Evolutionary conservation across 1,140 invertebrate genomes (phyloP), one percentile per base, ranked within the genome.

Genomic region (Drosophila nigrodunni): DNA sequence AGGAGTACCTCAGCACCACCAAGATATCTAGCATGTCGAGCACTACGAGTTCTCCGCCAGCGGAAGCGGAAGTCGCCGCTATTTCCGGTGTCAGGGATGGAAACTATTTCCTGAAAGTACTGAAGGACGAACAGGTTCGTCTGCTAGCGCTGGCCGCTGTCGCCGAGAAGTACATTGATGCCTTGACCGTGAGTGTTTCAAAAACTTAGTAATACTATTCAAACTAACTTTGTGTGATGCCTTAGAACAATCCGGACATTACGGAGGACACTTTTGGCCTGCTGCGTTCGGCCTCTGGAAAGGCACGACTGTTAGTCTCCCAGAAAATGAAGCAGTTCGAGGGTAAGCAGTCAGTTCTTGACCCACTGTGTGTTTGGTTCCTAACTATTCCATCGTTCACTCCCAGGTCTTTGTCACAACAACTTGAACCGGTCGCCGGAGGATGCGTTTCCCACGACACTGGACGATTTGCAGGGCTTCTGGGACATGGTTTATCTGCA

Each of bases 401-500:
- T 30, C 35, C 8, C 92, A 94, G 94, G 94, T 60, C 92, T 94
- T 50, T 94, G 94, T 80, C 93, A 94, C 87, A 94, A 94, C 76
- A 94, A 94, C 78, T 91, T 94, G 93, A 95, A 95, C 91, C 95
- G 96, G 90, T 93, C 94, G 11, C 94, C 94, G 50, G 95, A 95
- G 55, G 97, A 98, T 89, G 95, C 95, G 71, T 98, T 98, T 92
- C 96, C 96, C 41, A 98, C 97, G 2, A 98, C 97, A 4, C 93
- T 72, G 1, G 95, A 97, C 80, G 98, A 99, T 93, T 93, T 99
- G 60, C 97, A 96, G 81, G 98, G 98, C 13, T 99, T 99, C 93
- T 99, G 98, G 98, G 98, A 99, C 92, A 98, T 99, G 97, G 97
- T 99, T 7, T 95, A 95, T 92, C 94, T 99, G 49, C 98, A 99